Conservation (phyloP, 2,797 vertebrate species). For the Selene dorsalis region DNA sequence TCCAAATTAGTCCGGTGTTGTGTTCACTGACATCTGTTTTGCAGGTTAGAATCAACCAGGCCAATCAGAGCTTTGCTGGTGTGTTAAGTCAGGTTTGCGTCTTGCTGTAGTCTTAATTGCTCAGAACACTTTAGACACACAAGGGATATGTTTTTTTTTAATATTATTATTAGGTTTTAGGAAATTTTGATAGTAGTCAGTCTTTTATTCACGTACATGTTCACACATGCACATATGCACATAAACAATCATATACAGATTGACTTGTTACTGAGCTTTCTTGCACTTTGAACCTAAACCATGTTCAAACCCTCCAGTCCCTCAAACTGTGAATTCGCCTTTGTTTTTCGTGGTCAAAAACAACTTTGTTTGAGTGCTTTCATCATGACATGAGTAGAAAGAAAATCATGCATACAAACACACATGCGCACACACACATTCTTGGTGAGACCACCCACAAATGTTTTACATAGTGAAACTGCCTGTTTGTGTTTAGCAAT, state of each 20-base stretch:
- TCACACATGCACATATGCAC: neutral
- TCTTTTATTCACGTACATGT: neutral
- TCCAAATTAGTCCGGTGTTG: neutral
- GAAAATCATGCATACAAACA: slow-evolving; percentile 1
- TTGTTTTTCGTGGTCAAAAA: slow-evolving; percentile 18
- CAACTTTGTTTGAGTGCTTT: neutral
- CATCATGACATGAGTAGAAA: slow-evolving; percentile 10
- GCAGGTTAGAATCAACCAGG: too few species aligned
- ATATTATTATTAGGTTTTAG: neutral
- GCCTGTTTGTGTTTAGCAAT: slow-evolving; percentile 31
- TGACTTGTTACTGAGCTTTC: slow-evolving; percentile 2
- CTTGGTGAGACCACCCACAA: slow-evolving; percentile 15
- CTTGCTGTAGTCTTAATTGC: neutral
- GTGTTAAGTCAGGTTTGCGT: too few species aligned
- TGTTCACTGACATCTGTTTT: neutral
- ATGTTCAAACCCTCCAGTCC: neutral
- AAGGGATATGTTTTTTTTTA: slow-evolving; percentile 8
- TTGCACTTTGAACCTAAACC: slow-evolving; percentile 35
- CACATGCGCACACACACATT: neutral
- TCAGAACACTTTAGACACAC: neutral
- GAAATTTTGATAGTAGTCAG: neutral
- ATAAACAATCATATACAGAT: slow-evolving; percentile 15
- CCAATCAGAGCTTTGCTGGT: too few species aligned
- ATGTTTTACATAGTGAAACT: neutral
- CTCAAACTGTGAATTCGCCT: slow-evolving; percentile 7